These are phyloP conservation scores for Drosophila ficusphila DNA, from an alignment of 1,140 invertebrate genomes.

Conservation along the genomic window DNA sequence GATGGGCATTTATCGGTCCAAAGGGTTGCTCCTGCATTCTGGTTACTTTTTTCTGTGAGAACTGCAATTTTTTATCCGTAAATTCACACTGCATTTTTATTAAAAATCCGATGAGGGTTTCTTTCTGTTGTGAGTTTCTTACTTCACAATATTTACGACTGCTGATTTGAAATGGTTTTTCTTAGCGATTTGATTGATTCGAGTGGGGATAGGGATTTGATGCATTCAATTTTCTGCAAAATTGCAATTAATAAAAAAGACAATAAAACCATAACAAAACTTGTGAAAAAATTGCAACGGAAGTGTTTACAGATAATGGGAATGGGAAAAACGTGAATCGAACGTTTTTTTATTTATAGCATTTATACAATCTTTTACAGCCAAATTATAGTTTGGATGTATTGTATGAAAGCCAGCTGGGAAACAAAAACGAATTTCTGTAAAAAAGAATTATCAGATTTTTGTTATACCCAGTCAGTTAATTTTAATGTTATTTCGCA, in stretches of 20 bases:
- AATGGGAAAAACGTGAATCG: too few relatives aligned
- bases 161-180: conserved; percentile 51
- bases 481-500: too few relatives aligned
- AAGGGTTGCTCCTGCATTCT: conserved; percentile 45
- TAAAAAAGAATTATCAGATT: too few relatives aligned
- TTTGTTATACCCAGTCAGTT: too few relatives aligned
- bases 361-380: too few relatives aligned
- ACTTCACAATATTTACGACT: conserved; percentile 78
- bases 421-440: too few relatives aligned
- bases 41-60: conserved; percentile 34
- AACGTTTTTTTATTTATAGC: too few relatives aligned
- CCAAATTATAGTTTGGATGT: too few relatives aligned
- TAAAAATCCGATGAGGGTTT: conserved; percentile 35
- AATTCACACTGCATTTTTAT: conserved; percentile 64
- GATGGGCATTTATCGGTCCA: conserved; percentile 72
- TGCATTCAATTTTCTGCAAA: conserved; percentile 56
- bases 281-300: background rate
- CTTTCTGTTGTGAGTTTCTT: conserved; percentile 39
- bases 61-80: conserved; percentile 42
- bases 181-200: conserved; percentile 65
- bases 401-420: too few relatives aligned
- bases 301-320: too few relatives aligned
- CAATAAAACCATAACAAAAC: conserved; percentile 32
- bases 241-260: conserved; percentile 66
- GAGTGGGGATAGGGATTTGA: conserved; percentile 10